phyloP scores from a whole-genome alignment of 2,888 invertebrate genomes.

The Megalurothrips usitatus region DNA sequence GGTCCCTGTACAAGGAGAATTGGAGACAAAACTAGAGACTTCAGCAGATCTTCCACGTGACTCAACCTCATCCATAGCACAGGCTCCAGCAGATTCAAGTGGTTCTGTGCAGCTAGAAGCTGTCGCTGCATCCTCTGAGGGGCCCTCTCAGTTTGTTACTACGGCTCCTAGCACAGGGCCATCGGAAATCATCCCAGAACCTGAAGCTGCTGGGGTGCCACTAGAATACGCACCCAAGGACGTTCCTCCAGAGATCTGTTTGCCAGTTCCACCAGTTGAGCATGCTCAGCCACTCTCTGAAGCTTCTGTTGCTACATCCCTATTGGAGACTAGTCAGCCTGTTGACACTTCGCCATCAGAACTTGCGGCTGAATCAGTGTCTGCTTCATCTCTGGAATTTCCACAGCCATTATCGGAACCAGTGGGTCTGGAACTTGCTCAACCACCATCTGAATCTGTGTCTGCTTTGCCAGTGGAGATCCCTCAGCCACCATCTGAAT shows the following conservation, averaged over 20 bases:
- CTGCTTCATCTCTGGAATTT: neutral
- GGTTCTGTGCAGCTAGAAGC: no score
- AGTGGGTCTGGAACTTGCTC: neutral
- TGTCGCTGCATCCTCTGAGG: no score
- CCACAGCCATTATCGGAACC: neutral
- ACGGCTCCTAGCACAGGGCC: constrained; percentile 32
- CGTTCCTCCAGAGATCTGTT: no score
- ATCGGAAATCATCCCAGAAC: neutral
- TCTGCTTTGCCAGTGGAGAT: neutral
- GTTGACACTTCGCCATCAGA: no score
- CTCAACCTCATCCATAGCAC: no score
- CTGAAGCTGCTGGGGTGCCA: constrained; percentile 20
- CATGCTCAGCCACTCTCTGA: neutral
- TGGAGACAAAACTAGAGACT: no score
- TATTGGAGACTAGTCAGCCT: neutral
- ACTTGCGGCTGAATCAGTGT: no score
- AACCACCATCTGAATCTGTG: no score
- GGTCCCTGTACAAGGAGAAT: no score
- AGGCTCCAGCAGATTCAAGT: no score
- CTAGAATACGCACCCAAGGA: constrained; percentile 32
- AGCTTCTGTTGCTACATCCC: neutral
- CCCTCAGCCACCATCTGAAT: neutral
- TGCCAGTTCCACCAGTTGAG: no score
- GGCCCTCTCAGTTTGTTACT: constrained; percentile 26
- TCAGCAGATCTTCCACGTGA: no score